A percentile compares a stretch with the other conserved stretches of the same genome.
phyloP scores from a whole-genome alignment of 2,888 invertebrate genomes.

The Trissonchulus sp. region DNA sequence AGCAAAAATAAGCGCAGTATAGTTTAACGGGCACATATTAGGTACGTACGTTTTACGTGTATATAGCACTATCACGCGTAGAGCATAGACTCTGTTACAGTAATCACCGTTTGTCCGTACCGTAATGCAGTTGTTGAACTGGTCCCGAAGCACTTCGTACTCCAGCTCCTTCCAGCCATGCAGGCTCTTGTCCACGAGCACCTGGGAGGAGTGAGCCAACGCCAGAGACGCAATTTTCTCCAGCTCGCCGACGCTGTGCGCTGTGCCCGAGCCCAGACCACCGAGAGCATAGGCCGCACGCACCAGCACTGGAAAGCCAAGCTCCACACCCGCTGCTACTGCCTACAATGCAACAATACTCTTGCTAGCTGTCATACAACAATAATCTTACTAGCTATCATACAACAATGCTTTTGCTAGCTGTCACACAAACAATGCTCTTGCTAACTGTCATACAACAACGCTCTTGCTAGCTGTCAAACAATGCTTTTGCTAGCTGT shows the following conservation, averaged over 20 bases:
- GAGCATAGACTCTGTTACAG: no score
- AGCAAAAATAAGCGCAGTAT: no score
- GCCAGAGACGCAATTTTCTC: conserved; percentile 72
- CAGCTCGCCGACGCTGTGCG: conserved; percentile 76
- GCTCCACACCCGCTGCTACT: conserved; percentile 70
- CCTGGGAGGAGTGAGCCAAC: conserved; percentile 72
- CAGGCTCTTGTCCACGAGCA: conserved; percentile 87
- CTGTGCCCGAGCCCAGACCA: conserved; percentile 96
- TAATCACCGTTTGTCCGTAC: no score
- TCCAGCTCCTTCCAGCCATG: conserved; percentile 99
- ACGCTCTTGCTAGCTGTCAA: no score
- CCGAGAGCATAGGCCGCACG: conserved; percentile 95
- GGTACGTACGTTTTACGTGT: no score
- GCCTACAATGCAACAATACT: no score
- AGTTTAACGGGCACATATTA: no score
- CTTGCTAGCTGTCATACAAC: no score
- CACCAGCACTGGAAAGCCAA: conserved; percentile 95
- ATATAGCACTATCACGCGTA: no score
- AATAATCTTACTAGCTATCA: conserved; percentile 66
- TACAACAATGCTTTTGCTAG: neutral
- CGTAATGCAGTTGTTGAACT: conserved; percentile 95
- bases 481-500: conserved; percentile 69
- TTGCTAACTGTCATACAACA: no score
- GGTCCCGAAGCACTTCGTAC: conserved; percentile 96
- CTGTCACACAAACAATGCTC: neutral